Base-by-base conservation (phyloP, 2,113 vertebrate species). In the Sylvia atricapilla region DNA sequence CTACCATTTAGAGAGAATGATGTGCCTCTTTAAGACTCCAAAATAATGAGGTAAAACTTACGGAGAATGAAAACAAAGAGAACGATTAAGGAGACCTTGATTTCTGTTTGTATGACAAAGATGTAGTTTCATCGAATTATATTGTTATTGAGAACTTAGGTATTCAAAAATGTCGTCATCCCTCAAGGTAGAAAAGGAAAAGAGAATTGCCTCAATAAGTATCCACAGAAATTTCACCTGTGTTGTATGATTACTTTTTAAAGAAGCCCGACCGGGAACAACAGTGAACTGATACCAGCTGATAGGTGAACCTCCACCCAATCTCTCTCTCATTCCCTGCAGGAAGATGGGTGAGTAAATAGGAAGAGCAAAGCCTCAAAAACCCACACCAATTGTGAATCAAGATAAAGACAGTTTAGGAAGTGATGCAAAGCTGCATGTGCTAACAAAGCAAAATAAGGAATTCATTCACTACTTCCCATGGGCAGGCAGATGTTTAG, bases 341-440 rank as follows among this genome's bases (percentile, higher is more conserved):
- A 46, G 16, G 1, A 20, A 52, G 41, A 52, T 1, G 0, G 2
- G 1, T 0, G 2, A 41, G 15, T 58, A 7, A 43, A 76, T 1
- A 63, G 8, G 20, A 67, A 74, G 13, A 10, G 2, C 2, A 60
- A 67, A 83, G 37, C 4, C 15, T 28, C 49, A 43, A 55, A 75
- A 58, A 31, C 18, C 1, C 21, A 58, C 53, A 37, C 1, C 7
- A 52, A 13, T 39, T 56, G 3, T 53, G 17, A 5, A 17, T 84
- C 27, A 76, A 49, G 21, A 46, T 59, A 56, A 76, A 75, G 39
- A 13, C 10, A 49, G 9, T 58, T 77, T 66, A 78, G 53, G 13
- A 70, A 58, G 15, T 15, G n/a, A 70, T 58, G 12, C 3, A 66
- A 77, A 84, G 13, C 13, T 53, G 31, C 1, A 1, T 7, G 17